Base-by-base conservation (phyloP, 1,140 invertebrate species). In the Drosophila eugracilis region DNA sequence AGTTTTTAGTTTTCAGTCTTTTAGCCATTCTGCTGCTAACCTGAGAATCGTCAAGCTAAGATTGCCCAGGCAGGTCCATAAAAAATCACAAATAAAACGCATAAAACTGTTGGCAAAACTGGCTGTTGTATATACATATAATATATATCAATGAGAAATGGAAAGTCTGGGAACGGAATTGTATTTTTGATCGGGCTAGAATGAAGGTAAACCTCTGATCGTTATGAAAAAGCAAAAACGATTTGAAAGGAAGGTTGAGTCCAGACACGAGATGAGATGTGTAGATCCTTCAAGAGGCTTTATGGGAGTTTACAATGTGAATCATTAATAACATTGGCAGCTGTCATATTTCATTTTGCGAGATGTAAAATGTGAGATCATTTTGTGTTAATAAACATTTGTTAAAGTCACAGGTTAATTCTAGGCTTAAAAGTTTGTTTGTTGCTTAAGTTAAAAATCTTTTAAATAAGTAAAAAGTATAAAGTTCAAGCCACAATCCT, bases 131-230 rank as follows among this genome's bases (percentile, higher is more conserved):
- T n/a, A n/a, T n/a, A n/a, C n/a, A n/a, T n/a, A n/a, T n/a, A n/a
- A 73, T 73, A 62, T 50, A 73, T 53, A 55, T 44, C 30, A n/a
- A n/a, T 12, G 24, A 21, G 70, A 73, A 73, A 73, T 62, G 30
- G 69, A 73, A 72, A 73, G 69, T 41, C 41, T 65, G 60, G 55
- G 22, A 65, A 65, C 60, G 55, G 55, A 60, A 22, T 45, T 60
- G 22, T 39, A n/a, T n/a, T 22, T 21, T 21, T 14, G 28, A 50
- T 67, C 44, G 19, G 34, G 9, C 34, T 42, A 67, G 60, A 67
- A 67, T 10, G 63, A 67, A 67, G 63, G 63, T 14, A 34, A 67
- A 67, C 63, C 36, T 41, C 60, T 67, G 45, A 44, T 42, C 24
- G 54, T 60, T 57, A 22, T 28, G 41, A 58, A 36, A 24, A 19